Evolutionary conservation across 2,113 vertebrate species (phyloP), one percentile per base, ranked within the genome.

Genomic region (Tragelaphus strepsiceros): DNA sequence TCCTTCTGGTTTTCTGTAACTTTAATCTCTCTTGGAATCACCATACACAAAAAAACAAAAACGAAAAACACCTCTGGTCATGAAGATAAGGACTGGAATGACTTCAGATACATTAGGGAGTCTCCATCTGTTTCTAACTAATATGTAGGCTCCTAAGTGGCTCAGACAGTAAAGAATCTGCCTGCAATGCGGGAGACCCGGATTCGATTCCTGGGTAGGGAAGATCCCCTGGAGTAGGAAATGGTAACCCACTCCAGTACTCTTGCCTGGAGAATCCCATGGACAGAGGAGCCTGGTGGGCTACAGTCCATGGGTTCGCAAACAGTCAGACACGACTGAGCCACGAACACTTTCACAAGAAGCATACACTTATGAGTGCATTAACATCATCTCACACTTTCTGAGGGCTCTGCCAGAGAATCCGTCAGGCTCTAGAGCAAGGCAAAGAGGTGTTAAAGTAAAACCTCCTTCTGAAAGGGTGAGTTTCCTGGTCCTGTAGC

Each of bases 381-480:
- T n/a, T 64, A 88, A 74, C 82, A 56, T 15, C 85, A 28, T 71
- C 35, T 82, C 86, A 95, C 89, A 91, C 78, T 59, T 89, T 58
- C 83, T 21, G 39, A 84, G 19, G 84, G 51, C 35, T 62, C 74
- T 93, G 91, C 82, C 88, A 88, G 92, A 67, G 78, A 96, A 53
- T 54, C 83, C 49, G 51, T 54, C 58, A 17, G 67, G 21, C 67
- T 91, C 82, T 32, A 15, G 30, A 90, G 88, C 16, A 3, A 84
- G 16, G 74, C 28, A 32, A 58, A 56, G 86, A 93, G 64, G 94
- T 88, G 88, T 91, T 67, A 62, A 97, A 92, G 80, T 19, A 46
- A 92, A 86, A 17, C 28, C 86, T 97, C 39, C n/a, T 49, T 49
- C 62, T 26, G 39, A 94, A 96, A 96, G 86, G 85, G 89, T 78